phyloP scores from a whole-genome alignment of 1,140 invertebrate genomes.

The Listronotus bonariensis region DNA sequence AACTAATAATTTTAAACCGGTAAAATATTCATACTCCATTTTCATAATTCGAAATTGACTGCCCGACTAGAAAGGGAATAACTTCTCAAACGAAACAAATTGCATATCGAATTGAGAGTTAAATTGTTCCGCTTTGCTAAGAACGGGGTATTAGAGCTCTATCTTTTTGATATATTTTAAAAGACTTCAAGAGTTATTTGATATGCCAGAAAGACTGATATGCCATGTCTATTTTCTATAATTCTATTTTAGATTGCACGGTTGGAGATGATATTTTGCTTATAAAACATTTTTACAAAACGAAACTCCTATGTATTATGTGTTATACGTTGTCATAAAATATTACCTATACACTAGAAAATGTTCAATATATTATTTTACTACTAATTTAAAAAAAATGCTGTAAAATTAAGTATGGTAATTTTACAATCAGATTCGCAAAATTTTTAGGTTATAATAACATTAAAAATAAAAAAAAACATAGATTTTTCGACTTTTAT shows the following conservation, averaged over 20 bases:
- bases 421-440: too few species aligned
- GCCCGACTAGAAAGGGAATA: slow-evolving; percentile 28
- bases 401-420: too few species aligned
- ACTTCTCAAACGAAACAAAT: slow-evolving; percentile 34
- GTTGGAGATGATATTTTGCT: too few species aligned
- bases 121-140: slow-evolving; percentile 36
- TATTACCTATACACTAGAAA: too few species aligned
- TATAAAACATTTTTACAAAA: too few species aligned
- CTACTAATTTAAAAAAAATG: too few species aligned
- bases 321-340: too few species aligned
- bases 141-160: slow-evolving; percentile 16
- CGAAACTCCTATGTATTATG: too few species aligned
- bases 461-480: too few species aligned
- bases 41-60: slow-evolving; percentile 27
- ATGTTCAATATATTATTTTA: too few species aligned
- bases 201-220: slow-evolving; percentile 11
- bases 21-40: slow-evolving; percentile 24
- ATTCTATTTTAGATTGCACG: slow-evolving; percentile 1
- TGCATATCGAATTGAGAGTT: slow-evolving; percentile 36
- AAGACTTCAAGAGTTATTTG: slow-evolving; percentile 19
- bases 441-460: too few species aligned
- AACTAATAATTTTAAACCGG: slow-evolving; percentile 5
- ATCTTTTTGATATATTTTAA: slow-evolving; percentile 26
- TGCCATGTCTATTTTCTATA: slow-evolving; percentile 14
- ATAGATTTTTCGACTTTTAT: too few species aligned